Base-by-base conservation (phyloP, 1,140 invertebrate species). In the Tenebrio molitor region DNA sequence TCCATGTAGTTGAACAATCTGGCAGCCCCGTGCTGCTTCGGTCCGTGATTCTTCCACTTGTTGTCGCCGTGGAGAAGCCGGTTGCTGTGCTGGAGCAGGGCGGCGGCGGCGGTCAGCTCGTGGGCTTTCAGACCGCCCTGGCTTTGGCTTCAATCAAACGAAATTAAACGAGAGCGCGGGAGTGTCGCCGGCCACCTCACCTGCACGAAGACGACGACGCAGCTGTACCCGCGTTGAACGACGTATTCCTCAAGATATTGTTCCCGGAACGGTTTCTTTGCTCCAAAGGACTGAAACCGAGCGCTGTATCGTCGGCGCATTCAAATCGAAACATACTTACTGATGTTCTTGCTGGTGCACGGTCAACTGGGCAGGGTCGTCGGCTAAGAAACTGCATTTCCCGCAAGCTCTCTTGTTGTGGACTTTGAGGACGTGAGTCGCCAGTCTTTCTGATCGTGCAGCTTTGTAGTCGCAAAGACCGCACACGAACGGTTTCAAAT, bases 391-490 rank as follows among this genome's bases (percentile, higher is more conserved):
- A 73, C 89, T 90, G 81, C 95, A 97, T 81, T 94, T 93, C 74
- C 90, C 92, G 84, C 95, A 97, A 4, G 93, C 91, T 74, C 93
- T 88, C 82, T 95, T 95, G 81, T 95, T 95, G 84, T 97, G 95
- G 58, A 96, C 93, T 83, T 96, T 96, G 29, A 93, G 86, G 12
- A 96, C 93, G 83, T 97, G 95, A 1, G 94, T 95, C 21, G 94
- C 90, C 5, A 96, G 85, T 58, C 94, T 87, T 82, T 96, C 94
- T 15, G 93, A 91, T 39, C 94, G 87, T 8, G 94, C 94, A 41
- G 95, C 94, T 86, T 95, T 95, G 84, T 96, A 97, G 78, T 96
- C 94, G 83, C 95, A 97, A 8, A 96, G 86, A 44, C 90, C 89
- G 83, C 95, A 97, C 7, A 92, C 90, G 81, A 93, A 96, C 12